Percentiles rank a stretch among this genome's conserved stretches.
These are phyloP conservation scores for Daktulosphaira vitifoliae DNA, from an alignment of 1,140 invertebrate genomes.

Conservation along the genomic window DNA sequence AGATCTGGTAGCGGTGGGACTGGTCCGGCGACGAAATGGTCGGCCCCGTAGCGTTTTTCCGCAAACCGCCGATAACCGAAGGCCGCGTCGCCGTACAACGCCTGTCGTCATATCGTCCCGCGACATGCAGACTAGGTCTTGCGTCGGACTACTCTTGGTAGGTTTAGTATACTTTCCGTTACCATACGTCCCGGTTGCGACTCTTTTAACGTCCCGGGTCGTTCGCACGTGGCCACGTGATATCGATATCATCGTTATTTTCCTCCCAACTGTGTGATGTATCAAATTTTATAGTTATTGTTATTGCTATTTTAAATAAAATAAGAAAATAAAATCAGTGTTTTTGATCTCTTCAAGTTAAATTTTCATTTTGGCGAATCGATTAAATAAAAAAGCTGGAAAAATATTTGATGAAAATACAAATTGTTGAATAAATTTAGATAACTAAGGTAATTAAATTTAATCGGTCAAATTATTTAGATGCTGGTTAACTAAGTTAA, in stretches of 20 bases:
- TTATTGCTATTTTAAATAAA: too few species aligned
- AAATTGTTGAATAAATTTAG: too few species aligned
- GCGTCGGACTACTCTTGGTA: neutral
- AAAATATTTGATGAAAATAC: too few species aligned
- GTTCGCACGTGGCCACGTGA: neutral
- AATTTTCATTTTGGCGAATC: neutral
- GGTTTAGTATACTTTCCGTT: slow-evolving; percentile 6
- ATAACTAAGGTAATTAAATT: too few species aligned
- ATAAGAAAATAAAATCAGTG: neutral
- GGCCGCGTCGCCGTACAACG: neutral
- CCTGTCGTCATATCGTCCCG: neutral
- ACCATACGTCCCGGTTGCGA: neutral
- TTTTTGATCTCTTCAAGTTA: neutral
- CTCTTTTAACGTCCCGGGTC: neutral
- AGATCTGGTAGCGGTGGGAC: slow-evolving; percentile 15
- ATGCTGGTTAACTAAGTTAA: too few species aligned
- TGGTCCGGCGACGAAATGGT: slow-evolving; percentile 2
- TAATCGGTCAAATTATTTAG: too few species aligned
- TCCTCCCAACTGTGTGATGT: neutral
- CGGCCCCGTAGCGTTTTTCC: neutral
- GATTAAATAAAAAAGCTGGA: neutral
- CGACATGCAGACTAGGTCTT: neutral
- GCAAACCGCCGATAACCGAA: neutral
- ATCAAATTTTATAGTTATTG: neutral
- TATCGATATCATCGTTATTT: neutral